phyloP scores from a whole-genome alignment of 2,888 invertebrate genomes.

The Coremacera marginata region DNA sequence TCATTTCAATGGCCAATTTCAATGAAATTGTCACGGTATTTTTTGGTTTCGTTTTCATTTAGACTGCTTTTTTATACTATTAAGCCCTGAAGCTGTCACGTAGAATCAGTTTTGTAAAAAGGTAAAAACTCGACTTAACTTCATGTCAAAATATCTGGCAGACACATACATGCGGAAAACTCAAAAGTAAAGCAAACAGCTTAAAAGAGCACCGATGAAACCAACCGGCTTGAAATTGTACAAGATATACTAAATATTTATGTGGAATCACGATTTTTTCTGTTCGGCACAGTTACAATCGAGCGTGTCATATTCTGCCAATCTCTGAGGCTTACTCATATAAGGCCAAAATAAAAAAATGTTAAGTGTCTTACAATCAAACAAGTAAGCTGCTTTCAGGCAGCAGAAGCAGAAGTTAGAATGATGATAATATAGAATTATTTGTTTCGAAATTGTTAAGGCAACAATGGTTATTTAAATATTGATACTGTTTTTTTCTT shows the following conservation, averaged over 20 bases:
- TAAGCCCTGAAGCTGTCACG: constrained; percentile 64
- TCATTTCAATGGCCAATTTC: no score
- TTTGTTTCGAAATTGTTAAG: no score
- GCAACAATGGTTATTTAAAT: no score
- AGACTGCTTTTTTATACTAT: constrained; percentile 40
- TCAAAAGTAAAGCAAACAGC: not conserved
- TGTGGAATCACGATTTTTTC: constrained; percentile 19
- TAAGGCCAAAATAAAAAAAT: no score
- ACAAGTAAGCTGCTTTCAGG: no score
- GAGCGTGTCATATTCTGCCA: constrained; percentile 1
- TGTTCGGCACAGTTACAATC: constrained; percentile 1
- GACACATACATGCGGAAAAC: constrained; percentile 6
- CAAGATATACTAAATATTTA: not conserved
- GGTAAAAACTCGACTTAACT: constrained; percentile 42
- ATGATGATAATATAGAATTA: no score
- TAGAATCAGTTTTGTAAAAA: constrained; percentile 48
- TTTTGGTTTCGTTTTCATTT: constrained; percentile 57
- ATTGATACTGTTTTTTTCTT: no score
- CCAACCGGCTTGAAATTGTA: not conserved
- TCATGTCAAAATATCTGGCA: constrained; percentile 44
- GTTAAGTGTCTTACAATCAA: not conserved
- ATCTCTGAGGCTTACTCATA: not conserved
- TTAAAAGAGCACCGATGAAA: not conserved
- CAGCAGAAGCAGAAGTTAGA: no score
- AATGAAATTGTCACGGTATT: not conserved